A percentile compares a stretch with the other conserved stretches of the same genome.
Evolutionary conservation across 1,140 invertebrate genomes (phyloP).

Genomic region (Nebria ingens): DNA sequence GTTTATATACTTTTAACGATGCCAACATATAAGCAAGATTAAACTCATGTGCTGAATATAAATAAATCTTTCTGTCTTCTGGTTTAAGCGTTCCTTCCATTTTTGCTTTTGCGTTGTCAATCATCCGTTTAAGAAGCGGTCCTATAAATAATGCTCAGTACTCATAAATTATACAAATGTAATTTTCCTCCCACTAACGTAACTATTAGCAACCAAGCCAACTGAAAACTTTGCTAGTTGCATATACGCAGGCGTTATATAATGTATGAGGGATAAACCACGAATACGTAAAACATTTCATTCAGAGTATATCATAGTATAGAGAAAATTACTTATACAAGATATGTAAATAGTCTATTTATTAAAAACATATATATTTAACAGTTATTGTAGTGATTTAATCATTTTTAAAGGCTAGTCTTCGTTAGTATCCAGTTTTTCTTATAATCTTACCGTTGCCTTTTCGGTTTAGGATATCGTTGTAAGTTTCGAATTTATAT

Average conservation of each 20-base stretch:
- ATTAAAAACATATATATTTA: too few relatives aligned
- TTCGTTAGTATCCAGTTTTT: too few relatives aligned
- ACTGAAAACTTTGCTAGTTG: conserved; percentile 27
- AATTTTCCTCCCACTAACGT: conserved; percentile 29
- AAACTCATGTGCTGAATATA: conserved; percentile 59
- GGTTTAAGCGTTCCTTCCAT: conserved; percentile 27
- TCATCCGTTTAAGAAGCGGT: neutral
- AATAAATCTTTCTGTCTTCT: conserved; percentile 36
- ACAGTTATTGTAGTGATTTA: too few relatives aligned
- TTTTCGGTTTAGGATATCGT: too few relatives aligned
- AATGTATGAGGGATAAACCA: neutral
- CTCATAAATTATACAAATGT: conserved; percentile 39
- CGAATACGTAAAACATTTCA: neutral
- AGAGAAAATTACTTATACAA: too few relatives aligned
- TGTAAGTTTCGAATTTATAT: neutral
- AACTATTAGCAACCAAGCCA: too few relatives aligned
- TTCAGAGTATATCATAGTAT: neutral
- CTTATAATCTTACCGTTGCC: too few relatives aligned
- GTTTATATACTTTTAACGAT: conserved; percentile 47
- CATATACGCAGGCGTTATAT: neutral
- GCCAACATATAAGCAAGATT: conserved; percentile 54
- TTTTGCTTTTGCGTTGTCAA: conserved; percentile 36
- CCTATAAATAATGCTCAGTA: conserved; percentile 40
- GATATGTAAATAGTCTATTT: too few relatives aligned
- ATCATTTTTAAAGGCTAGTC: too few relatives aligned